Evolutionary conservation across 1,140 invertebrate species (phyloP).

Genomic region (Whitmania pigra): DNA sequence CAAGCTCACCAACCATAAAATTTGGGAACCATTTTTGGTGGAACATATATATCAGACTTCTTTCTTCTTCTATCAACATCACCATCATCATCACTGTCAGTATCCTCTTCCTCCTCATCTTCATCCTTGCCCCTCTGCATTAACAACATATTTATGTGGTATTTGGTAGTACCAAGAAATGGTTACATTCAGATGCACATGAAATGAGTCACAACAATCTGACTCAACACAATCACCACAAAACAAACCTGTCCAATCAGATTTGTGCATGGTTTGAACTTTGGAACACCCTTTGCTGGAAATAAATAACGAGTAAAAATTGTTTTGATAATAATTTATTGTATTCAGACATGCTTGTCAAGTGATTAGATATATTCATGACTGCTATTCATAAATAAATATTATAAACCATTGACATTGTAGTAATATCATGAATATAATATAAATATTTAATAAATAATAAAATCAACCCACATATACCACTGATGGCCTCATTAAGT

Average conservation of each 20-base stretch:
- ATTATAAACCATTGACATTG: not conserved
- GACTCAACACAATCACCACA: not conserved
- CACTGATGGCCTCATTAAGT: not conserved
- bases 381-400: not conserved
- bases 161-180: not conserved
- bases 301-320: too few relatives aligned
- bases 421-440: not conserved
- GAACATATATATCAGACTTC: not conserved
- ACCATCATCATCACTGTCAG: not conserved
- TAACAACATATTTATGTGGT: not conserved
- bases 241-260: not conserved
- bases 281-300: too few relatives aligned
- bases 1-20: conserved; percentile 9
- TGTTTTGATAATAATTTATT: not conserved
- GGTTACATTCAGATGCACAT: not conserved
- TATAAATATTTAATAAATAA: not conserved
- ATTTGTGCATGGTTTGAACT: too few relatives aligned
- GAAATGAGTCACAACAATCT: not conserved
- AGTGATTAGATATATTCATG: not conserved
- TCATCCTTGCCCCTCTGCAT: not conserved
- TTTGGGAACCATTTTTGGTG: not conserved
- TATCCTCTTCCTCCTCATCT: not conserved
- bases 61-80: not conserved
- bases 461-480: not conserved
- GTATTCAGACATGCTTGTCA: not conserved